Conservation (phyloP, 2,113 vertebrate species). For the Hepsetus odoe region DNA sequence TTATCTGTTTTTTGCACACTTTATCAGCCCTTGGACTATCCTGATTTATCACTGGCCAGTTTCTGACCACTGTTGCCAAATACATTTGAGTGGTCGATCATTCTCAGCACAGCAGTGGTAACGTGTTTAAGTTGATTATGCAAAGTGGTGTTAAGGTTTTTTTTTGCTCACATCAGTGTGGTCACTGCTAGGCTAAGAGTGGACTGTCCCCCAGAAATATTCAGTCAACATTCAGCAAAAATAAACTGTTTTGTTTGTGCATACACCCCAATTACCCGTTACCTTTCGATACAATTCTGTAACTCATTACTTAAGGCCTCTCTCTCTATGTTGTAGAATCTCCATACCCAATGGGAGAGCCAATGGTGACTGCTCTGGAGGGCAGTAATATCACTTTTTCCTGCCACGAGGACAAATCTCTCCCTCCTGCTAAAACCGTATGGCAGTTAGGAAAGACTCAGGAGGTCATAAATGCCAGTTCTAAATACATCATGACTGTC, state of each 20-base stretch:
- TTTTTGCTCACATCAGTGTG: too few species aligned
- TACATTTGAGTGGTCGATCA: background rate
- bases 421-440: conserved; percentile 75
- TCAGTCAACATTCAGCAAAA: too few species aligned
- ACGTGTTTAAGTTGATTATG: background rate
- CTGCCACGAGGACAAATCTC: conserved; percentile 75
- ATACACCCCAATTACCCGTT: too few species aligned
- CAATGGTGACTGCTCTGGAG: conserved; percentile 78
- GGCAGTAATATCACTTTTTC: conserved; percentile 75
- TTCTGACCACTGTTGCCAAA: too few species aligned
- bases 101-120: background rate
- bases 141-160: too few species aligned
- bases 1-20: too few species aligned
- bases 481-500: conserved; percentile 73
- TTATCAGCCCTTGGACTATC: too few species aligned
- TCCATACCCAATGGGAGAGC: conserved; percentile 77
- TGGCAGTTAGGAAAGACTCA: conserved; percentile 79
- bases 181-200: background rate
- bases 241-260: background rate
- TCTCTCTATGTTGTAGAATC: conserved; percentile 67
- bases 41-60: too few species aligned
- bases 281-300: background rate
- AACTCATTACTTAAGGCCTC: background rate
- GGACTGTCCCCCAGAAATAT: too few species aligned
- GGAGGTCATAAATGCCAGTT: conserved; percentile 63